Evolutionary conservation across 1,140 invertebrate species (phyloP), one percentile per base, ranked within the genome.

Genomic region (Sitobion miscanthi): DNA sequence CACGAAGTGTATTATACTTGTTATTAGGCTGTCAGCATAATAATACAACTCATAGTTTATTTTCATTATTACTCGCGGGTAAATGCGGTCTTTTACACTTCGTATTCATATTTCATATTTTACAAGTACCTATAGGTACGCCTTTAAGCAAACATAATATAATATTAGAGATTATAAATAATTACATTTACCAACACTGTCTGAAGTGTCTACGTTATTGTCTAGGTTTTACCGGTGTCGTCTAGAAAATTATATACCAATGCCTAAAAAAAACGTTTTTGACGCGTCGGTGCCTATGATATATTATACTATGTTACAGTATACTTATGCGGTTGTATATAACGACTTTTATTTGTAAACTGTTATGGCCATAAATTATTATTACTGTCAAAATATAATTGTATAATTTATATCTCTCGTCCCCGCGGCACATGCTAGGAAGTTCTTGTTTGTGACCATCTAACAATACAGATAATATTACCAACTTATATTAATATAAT

Each of bases 351-450:
- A 77, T 77, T 77, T 77, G 62, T n/a, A 77, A 77, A 38, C 20
- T 83, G 77, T 83, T 83, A 83, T 38, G 8, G 21, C 77, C 35
- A 83, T 38, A 38, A 83, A 83, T 38, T 83, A 38, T 83, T 38
- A 83, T 83, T 38, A 83, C 35, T 83, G 77, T 83, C 77, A 83
- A 83, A 82, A 83, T 83, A 83, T 83, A 83, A 83, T 83, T 83
- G 77, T 35, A 38, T 38, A 83, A 83, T 83, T 83, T 83, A 83
- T 83, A 17, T 83, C n/a, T 83, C 21, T 83, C 20, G 6, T 83
- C 77, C 77, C 77, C 6, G 77, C n/a, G 62, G 62, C 62, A 77
- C n/a, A 77, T 77, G 62, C 30, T n/a, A 77, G 14, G 62, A 77
- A 77, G 62, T 77, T 83, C 77, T 38, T 35, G 77, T 83, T 38